phyloP scores from a whole-genome alignment of 2,888 invertebrate genomes.

The Cynaeus angustus region DNA sequence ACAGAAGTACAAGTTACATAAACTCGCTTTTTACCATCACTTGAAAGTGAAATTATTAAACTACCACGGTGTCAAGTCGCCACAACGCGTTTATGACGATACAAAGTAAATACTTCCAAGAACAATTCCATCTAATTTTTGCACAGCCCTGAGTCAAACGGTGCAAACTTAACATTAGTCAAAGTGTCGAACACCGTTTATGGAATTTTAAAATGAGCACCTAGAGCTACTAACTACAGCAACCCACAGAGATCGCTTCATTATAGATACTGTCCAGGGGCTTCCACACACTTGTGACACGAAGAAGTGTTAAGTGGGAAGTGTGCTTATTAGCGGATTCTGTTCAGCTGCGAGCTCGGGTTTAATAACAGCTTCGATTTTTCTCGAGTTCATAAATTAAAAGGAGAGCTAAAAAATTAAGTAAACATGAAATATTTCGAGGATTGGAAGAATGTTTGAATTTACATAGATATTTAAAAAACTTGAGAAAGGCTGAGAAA shows the following conservation, averaged over 20 bases:
- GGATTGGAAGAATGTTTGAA: no score
- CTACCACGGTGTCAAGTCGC: no score
- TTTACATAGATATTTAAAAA: no score
- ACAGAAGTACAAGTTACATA: slow-evolving; percentile 2
- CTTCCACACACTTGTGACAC: slow-evolving; percentile 16
- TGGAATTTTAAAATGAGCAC: slow-evolving; percentile 38
- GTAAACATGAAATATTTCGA: no score
- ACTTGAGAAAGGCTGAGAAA: no score
- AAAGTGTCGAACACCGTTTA: slow-evolving; percentile 42
- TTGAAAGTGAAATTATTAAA: background rate
- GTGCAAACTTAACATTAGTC: slow-evolving; percentile 34
- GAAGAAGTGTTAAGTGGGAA: slow-evolving; percentile 22
- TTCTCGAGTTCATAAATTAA: no score
- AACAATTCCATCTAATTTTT: slow-evolving; percentile 23
- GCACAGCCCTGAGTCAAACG: slow-evolving; percentile 11
- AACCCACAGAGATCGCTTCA: slow-evolving; percentile 41
- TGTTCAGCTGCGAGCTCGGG: no score
- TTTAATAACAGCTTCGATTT: no score
- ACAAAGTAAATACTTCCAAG: background rate
- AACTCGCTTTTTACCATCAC: background rate
- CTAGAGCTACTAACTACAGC: slow-evolving; percentile 40
- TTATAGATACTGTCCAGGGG: slow-evolving; percentile 35
- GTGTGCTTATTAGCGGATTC: slow-evolving; percentile 11
- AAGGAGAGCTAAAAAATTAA: no score
- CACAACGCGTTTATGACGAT: background rate